These are phyloP conservation scores for Microtus richardsoni DNA, from an alignment of 2,113 vertebrate species.

Conservation along the genomic window DNA sequence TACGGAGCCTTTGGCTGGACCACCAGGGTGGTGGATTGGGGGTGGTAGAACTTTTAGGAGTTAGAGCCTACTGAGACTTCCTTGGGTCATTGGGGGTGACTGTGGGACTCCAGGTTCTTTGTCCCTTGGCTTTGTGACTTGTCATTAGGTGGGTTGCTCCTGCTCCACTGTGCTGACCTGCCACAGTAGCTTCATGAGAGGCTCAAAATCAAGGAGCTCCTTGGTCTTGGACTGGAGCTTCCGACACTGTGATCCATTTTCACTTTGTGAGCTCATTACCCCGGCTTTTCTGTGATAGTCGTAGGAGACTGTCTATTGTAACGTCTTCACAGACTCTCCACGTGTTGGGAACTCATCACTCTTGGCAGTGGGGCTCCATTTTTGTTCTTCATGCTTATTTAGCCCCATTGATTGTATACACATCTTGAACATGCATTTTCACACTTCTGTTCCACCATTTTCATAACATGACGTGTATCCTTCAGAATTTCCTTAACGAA, in stretches of 20 bases:
- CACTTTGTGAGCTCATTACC: background rate
- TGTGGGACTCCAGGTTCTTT: background rate
- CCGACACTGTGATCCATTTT: background rate
- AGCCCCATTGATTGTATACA: background rate
- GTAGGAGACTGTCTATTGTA: background rate
- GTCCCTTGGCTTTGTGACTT: background rate
- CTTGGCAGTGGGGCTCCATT: background rate
- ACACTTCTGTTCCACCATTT: background rate
- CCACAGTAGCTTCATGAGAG: background rate
- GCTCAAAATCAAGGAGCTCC: background rate
- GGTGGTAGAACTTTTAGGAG: background rate
- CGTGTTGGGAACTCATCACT: background rate
- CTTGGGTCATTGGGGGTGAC: too few species aligned
- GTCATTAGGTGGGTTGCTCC: background rate
- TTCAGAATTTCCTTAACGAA: slow-evolving; percentile 23
- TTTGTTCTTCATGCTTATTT: background rate
- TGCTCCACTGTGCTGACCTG: background rate
- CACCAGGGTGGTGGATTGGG: background rate
- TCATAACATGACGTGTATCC: background rate
- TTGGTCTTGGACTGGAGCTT: background rate
- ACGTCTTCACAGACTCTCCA: background rate
- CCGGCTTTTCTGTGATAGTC: background rate
- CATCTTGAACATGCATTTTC: background rate
- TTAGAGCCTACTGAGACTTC: background rate
- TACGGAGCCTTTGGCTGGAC: background rate